These are phyloP conservation scores for Hypena proboscidalis DNA, from an alignment of 2,888 invertebrate genomes.

Conservation along the genomic window DNA sequence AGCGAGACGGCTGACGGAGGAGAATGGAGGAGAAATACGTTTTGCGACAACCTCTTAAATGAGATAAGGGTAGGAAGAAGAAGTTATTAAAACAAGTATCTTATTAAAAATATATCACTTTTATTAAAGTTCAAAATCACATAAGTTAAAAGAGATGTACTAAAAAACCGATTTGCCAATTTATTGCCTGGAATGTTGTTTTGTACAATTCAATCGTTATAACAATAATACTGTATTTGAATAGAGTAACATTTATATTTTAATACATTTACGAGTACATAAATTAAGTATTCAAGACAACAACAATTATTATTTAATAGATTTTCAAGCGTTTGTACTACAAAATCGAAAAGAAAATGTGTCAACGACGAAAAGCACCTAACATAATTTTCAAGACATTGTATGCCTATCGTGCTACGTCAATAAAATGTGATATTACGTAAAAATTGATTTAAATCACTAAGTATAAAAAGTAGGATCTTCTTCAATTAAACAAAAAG, in stretches of 20 bases:
- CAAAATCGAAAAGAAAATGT: conserved; percentile 22
- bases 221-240: conserved; percentile 45
- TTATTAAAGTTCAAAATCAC: conserved; percentile 64
- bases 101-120: conserved; percentile 78
- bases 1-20: too few species aligned
- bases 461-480: too few species aligned
- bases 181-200: conserved; percentile 35
- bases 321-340: conserved; percentile 37
- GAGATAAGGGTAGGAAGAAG: too few species aligned
- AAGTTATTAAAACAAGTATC: too few species aligned
- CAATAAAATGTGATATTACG: too few species aligned
- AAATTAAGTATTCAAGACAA: conserved; percentile 35
- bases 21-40: too few species aligned
- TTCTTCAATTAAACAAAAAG: too few species aligned
- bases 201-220: conserved; percentile 19
- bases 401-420: conserved; percentile 22
- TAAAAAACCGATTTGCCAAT: conserved; percentile 30
- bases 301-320: conserved; percentile 19
- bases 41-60: too few species aligned
- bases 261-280: conserved; percentile 31
- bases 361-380: conserved; percentile 26
- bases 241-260: conserved; percentile 25
- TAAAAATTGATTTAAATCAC: background rate
- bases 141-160: conserved; percentile 42
- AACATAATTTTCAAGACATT: conserved; percentile 29